Percentiles rank a stretch among this genome's conserved stretches.
These are phyloP conservation scores for Cyanoramphus novaezelandiae DNA, from an alignment of 2,113 vertebrate species.

Conservation along the genomic window DNA sequence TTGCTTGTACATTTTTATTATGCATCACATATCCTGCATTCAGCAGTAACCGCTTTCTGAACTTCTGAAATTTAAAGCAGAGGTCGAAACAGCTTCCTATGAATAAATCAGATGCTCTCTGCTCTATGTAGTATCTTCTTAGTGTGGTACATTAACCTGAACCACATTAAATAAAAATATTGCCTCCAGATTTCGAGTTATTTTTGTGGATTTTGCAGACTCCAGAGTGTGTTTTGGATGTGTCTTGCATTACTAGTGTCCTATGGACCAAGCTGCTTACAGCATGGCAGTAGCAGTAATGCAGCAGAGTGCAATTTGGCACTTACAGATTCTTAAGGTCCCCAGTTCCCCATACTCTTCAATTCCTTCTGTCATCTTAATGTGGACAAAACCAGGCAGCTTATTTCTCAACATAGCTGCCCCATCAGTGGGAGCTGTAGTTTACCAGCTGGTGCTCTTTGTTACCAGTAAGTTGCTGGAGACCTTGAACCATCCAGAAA, in stretches of 20 bases:
- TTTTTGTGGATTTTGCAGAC: background rate
- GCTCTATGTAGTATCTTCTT: background rate
- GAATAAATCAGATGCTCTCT: background rate
- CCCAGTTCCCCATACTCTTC: fast-evolving
- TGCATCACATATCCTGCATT: background rate
- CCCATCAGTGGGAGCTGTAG: background rate
- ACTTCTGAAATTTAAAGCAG: background rate
- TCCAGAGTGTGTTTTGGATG: background rate
- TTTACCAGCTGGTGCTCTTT: background rate
- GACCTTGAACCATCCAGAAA: background rate
- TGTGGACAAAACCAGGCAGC: background rate
- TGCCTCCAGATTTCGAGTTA: background rate
- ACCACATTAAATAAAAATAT: background rate
- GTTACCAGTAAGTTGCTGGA: background rate
- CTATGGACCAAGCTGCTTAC: background rate
- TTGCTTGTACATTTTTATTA: background rate
- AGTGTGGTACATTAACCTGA: background rate
- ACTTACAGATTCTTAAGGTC: background rate
- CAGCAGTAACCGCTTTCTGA: background rate
- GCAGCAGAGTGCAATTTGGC: background rate
- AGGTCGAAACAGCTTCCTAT: background rate
- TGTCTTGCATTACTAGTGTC: background rate
- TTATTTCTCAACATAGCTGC: background rate
- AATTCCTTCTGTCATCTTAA: background rate
- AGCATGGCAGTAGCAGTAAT: background rate